Conservation (phyloP, 35 echinoderm and acorn worm genomes). For the Chiridota heheva region DNA sequence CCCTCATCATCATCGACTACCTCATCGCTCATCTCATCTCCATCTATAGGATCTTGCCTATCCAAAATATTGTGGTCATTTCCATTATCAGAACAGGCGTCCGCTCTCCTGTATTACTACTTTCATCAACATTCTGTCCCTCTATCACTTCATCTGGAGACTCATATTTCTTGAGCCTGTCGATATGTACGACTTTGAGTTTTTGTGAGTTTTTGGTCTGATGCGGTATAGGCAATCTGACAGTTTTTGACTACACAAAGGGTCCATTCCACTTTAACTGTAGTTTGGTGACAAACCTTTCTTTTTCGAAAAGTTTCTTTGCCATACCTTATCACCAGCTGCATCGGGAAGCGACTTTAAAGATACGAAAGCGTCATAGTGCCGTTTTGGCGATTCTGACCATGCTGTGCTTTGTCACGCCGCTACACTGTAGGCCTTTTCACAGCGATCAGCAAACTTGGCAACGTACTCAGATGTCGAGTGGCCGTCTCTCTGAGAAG, state of each 20-base stretch:
- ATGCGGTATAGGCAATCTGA: slow-evolving; percentile 12
- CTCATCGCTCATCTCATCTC: no score
- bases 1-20: no score
- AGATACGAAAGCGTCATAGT: slow-evolving; percentile 21
- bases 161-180: neutral
- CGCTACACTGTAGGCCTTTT: slow-evolving; percentile 1
- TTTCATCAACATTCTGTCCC: no score
- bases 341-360: neutral
- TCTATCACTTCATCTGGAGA: neutral
- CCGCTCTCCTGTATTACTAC: no score
- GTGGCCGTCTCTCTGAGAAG: no score
- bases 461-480: no score
- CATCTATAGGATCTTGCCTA: no score
- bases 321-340: neutral
- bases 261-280: slow-evolving; percentile 28
- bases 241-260: neutral
- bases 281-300: neutral
- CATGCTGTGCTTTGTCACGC: neutral
- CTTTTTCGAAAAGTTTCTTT: neutral
- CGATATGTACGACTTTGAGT: slow-evolving; percentile 10
- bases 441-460: slow-evolving; percentile 20
- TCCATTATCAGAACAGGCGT: no score
- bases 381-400: slow-evolving; percentile 16
- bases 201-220: neutral
- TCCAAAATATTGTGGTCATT: no score